phyloP scores from a whole-genome alignment of 2,797 vertebrate species.

The Micropoecilia bifurca region DNA sequence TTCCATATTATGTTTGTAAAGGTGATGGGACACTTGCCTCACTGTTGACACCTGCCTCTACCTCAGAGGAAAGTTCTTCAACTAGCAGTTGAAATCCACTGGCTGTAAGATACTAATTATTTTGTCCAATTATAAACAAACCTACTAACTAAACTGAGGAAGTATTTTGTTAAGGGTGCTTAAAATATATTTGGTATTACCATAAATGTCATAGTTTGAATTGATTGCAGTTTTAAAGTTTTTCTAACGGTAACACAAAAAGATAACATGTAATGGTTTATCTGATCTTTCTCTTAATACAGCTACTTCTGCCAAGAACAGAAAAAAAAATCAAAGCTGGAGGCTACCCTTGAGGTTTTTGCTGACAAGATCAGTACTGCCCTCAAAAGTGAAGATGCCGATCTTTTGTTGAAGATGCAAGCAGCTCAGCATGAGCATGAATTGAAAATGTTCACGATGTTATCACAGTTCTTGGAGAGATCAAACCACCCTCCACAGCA shows the following conservation, averaged over 20 bases:
- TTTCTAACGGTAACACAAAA: neutral
- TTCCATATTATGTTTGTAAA: neutral
- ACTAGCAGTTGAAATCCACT: neutral
- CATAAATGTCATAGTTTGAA: too few relatives aligned
- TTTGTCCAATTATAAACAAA: neutral
- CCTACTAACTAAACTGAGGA: neutral
- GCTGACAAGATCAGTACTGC: neutral
- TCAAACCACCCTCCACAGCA: neutral
- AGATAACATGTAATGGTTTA: neutral
- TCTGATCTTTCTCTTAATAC: neutral
- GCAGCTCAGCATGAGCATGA: conserved; percentile 6
- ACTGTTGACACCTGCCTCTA: neutral
- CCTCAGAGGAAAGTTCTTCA: neutral
- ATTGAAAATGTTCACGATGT: neutral
- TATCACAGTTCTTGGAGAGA: neutral
- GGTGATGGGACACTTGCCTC: neutral
- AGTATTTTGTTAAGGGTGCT: neutral
- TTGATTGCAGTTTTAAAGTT: neutral
- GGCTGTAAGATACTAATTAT: neutral
- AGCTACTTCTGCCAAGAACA: neutral
- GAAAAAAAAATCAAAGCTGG: neutral
- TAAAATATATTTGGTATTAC: too few relatives aligned
- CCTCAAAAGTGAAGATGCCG: neutral
- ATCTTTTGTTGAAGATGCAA: neutral
- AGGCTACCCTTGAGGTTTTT: neutral